Percentiles rank a stretch among this genome's conserved stretches.
Evolutionary conservation across 2,888 invertebrate species (phyloP).

Genomic region (Cenopis cana): DNA sequence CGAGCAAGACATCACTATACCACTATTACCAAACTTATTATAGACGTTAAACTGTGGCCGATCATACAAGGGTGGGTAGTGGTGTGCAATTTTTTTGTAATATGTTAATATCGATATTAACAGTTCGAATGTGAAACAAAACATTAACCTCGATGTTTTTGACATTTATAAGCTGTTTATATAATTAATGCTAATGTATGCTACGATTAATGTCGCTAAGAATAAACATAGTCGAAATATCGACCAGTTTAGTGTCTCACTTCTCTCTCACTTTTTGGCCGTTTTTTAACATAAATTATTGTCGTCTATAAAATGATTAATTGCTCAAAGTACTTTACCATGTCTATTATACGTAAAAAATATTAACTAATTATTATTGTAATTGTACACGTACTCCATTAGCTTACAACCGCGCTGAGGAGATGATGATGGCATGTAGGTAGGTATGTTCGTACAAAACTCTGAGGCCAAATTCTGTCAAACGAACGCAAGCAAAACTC

Average conservation of each 20-base stretch:
- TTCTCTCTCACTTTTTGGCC: not conserved
- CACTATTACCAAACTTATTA: not conserved
- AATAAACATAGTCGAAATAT: constrained; percentile 7
- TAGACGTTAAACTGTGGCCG: not conserved
- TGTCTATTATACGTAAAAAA: no score
- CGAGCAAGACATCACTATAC: no score
- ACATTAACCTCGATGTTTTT: constrained; percentile 41
- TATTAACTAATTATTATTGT: no score
- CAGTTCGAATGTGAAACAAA: constrained; percentile 24
- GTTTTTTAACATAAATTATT: not conserved
- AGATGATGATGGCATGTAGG: no score
- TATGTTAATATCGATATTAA: constrained; percentile 40
- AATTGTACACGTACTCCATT: no score
- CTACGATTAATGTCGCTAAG: constrained; percentile 2
- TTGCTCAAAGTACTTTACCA: no score
- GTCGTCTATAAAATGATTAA: no score
- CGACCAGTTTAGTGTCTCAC: not conserved
- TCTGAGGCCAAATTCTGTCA: no score
- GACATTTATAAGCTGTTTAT: constrained; percentile 25
- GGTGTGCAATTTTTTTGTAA: constrained; percentile 5
- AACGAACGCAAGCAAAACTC: no score
- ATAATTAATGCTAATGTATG: constrained; percentile 28
- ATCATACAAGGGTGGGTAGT: constrained; percentile 21
- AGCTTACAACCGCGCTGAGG: no score
- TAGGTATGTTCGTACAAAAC: no score